phyloP scores from a whole-genome alignment of 2,113 vertebrate species.

The Tichodroma muraria region DNA sequence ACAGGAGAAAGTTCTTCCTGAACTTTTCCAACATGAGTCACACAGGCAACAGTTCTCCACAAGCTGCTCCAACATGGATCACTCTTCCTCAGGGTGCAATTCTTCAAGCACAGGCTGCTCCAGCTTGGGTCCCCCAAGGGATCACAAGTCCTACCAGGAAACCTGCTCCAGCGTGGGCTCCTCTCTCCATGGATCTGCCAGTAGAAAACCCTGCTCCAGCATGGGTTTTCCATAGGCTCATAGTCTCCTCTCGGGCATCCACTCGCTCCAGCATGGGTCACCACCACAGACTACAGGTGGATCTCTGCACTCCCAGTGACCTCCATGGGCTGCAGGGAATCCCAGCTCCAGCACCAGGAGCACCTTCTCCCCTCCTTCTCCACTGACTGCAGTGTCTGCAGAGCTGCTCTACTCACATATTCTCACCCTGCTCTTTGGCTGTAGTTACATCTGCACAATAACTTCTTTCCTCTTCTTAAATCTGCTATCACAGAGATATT shows the following conservation, averaged over 20 bases:
- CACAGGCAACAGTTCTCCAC: not conserved
- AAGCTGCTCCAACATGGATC: not conserved
- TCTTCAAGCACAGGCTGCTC: not conserved
- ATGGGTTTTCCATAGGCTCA: not conserved
- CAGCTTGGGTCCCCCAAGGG: fast-evolving
- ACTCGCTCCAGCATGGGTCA: not conserved
- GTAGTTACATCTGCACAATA: not conserved
- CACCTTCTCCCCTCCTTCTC: not conserved
- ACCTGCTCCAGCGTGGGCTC: not conserved
- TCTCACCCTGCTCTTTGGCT: not conserved
- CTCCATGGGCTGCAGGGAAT: not conserved
- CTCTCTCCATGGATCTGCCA: not conserved
- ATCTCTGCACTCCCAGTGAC: not conserved
- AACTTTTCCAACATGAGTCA: not conserved
- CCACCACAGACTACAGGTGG: not conserved
- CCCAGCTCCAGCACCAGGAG: not conserved
- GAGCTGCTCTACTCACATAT: not conserved
- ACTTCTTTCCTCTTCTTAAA: no score
- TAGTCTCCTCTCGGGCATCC: not conserved
- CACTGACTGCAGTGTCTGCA: not conserved
- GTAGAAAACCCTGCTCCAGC: not conserved
- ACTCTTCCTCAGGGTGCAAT: fast-evolving
- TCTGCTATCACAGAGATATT: not conserved
- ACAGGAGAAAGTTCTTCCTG: not conserved
- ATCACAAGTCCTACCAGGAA: not conserved